Evolutionary conservation across 2,113 vertebrate genomes (phyloP).

Genomic region (Carassius gibelio): DNA sequence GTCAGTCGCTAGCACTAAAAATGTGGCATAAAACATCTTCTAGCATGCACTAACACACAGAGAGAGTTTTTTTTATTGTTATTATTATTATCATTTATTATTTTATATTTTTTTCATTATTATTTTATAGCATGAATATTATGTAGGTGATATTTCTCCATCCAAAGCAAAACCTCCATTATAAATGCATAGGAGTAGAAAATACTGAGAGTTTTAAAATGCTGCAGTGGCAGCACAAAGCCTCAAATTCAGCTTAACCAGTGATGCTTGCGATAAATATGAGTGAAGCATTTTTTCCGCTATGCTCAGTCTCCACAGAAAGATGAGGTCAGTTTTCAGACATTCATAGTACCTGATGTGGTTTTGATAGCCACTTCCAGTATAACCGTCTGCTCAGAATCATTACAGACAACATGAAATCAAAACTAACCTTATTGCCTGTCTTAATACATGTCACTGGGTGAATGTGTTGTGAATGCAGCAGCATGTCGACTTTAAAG

Average conservation of each 20-base stretch:
- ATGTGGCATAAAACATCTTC: constrained; percentile 2
- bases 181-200: neutral
- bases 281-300: neutral
- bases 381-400: neutral
- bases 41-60: neutral
- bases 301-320: constrained; percentile 1
- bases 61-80: neutral
- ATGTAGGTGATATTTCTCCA: constrained; percentile 1
- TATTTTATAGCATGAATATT: neutral
- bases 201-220: neutral
- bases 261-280: neutral
- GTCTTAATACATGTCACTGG: neutral
- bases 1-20: constrained; percentile 12
- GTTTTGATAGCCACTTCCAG: neutral
- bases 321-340: neutral
- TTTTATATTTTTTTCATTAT: too few relatives aligned
- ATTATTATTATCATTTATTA: neutral
- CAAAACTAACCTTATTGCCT: neutral
- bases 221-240: neutral
- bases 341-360: neutral
- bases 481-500: neutral
- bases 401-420: constrained; percentile 3
- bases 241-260: constrained; percentile 5
- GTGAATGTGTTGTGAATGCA: neutral
- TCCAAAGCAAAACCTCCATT: neutral